phyloP scores from a whole-genome alignment of 2,797 vertebrate species.

The Antrozous pallidus region DNA sequence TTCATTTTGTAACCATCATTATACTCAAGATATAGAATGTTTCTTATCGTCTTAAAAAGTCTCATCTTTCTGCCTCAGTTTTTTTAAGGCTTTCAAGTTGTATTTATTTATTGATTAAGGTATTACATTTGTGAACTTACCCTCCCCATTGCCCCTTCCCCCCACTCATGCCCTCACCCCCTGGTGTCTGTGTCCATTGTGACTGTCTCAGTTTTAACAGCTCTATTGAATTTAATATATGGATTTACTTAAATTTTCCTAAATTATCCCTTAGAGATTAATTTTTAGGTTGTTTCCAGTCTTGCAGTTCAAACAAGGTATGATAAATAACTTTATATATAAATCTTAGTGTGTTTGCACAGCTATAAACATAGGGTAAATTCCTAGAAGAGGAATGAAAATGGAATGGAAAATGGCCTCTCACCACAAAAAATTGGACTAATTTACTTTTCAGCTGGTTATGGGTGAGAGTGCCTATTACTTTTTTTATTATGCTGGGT shows the following conservation, averaged over 20 bases:
- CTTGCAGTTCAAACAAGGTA: not conserved
- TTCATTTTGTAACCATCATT: not conserved
- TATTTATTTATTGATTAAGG: not conserved
- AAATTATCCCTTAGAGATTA: not conserved
- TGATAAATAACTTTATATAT: not conserved
- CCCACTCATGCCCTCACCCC: too few relatives aligned
- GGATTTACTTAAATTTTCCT: not conserved
- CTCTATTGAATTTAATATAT: not conserved
- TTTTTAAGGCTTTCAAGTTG: not conserved
- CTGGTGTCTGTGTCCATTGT: not conserved
- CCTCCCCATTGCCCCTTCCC: too few relatives aligned
- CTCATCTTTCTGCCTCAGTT: not conserved
- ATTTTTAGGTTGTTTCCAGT: slow-evolving; percentile 9
- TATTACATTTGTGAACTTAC: too few relatives aligned
- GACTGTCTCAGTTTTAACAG: not conserved
- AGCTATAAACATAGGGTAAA: not conserved
- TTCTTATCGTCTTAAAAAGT: not conserved
- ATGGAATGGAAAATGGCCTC: not conserved
- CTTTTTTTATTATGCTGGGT: not conserved
- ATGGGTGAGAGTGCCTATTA: not conserved
- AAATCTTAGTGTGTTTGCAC: not conserved
- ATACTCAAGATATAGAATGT: not conserved
- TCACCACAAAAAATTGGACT: not conserved
- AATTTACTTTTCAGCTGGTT: not conserved
- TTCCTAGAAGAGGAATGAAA: not conserved